Percentiles rank a stretch among this genome's conserved stretches.
Evolutionary conservation across 2,797 vertebrate genomes (phyloP).

Genomic region (Onychomys arenicola): DNA sequence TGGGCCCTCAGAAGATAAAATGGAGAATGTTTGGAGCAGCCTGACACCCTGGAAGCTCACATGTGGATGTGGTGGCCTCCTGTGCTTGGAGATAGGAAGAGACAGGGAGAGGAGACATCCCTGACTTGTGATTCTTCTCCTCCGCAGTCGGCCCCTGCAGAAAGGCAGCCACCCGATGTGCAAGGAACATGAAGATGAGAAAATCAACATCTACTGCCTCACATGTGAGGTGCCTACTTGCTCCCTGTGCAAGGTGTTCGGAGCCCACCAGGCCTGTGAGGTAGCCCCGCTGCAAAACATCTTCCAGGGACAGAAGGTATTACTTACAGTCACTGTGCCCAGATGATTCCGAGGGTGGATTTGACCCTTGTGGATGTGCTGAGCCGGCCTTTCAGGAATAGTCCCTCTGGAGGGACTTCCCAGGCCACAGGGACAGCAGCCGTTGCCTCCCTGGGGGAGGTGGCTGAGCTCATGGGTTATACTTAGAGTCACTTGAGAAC

Average conservation of each 20-base stretch:
- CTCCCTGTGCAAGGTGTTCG: conserved; percentile 99
- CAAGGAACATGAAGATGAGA: conserved; percentile 96
- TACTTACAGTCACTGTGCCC: fast-evolving
- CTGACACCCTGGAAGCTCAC: background rate
- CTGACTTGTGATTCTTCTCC: background rate
- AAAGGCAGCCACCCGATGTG: conserved; percentile 94
- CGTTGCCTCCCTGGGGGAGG: conserved; percentile 58
- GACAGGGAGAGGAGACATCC: background rate
- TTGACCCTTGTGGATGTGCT: conserved; percentile 74
- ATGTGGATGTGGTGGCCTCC: background rate
- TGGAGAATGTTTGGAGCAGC: background rate
- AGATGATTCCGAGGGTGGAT: background rate
- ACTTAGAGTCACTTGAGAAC: conserved; percentile 82
- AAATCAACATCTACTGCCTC: conserved; percentile 97
- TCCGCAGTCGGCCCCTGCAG: conserved; percentile 90
- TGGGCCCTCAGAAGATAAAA: background rate
- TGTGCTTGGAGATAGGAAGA: background rate
- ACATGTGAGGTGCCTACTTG: conserved; percentile 96
- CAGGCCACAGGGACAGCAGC: conserved; percentile 69
- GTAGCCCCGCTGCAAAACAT: conserved; percentile 92
- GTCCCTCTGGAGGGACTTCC: conserved; percentile 59
- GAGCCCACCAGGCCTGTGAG: conserved; percentile 96
- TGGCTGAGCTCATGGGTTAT: conserved; percentile 85
- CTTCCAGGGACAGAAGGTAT: conserved; percentile 94
- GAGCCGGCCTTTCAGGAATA: conserved; percentile 80